A percentile compares a stretch with the other conserved stretches of the same genome.
Evolutionary conservation across 2,888 invertebrate genomes (phyloP).

Genomic region (Liopterus haemorrhoidalis): DNA sequence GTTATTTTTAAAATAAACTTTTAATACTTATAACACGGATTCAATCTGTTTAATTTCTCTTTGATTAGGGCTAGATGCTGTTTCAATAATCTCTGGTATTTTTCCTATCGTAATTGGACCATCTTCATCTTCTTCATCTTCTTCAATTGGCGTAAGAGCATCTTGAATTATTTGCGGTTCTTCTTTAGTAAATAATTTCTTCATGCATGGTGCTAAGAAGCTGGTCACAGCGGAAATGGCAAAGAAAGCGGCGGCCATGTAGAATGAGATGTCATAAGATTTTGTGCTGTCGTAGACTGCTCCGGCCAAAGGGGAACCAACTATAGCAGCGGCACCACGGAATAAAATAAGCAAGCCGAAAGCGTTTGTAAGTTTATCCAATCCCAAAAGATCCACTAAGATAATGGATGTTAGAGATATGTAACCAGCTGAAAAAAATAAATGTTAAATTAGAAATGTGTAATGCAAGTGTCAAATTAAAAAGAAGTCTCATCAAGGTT

Average conservation of each 20-base stretch:
- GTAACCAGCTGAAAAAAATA: conserved; percentile 73
- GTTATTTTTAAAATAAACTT: conserved; percentile 1
- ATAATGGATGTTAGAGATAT: conserved; percentile 97
- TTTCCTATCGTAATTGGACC: conserved; percentile 63
- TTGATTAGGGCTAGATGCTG: conserved; percentile 61
- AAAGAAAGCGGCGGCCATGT: conserved; percentile 85
- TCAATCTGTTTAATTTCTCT: conserved; percentile 64
- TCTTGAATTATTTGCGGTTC: conserved; percentile 44
- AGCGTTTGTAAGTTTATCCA: conserved; percentile 94
- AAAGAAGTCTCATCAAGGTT: too few relatives aligned
- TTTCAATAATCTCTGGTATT: conserved; percentile 71
- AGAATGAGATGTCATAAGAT: conserved; percentile 85
- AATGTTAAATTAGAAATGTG: too few relatives aligned
- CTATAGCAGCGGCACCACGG: conserved; percentile 88
- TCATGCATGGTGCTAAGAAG: conserved; percentile 71
- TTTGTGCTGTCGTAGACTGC: conserved; percentile 83
- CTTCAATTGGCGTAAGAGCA: conserved; percentile 75
- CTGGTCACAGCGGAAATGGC: conserved; percentile 78
- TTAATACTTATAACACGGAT: conserved; percentile 58
- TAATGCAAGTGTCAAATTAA: too few relatives aligned
- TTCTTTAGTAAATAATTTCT: conserved; percentile 50
- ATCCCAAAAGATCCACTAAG: conserved; percentile 88
- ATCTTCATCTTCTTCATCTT: conserved; percentile 68
- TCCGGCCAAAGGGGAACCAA: conserved; percentile 80
- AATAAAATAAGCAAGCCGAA: conserved; percentile 94